Base-by-base conservation (phyloP, 2,113 vertebrate species). In the Oncorhynchus masou region DNA sequence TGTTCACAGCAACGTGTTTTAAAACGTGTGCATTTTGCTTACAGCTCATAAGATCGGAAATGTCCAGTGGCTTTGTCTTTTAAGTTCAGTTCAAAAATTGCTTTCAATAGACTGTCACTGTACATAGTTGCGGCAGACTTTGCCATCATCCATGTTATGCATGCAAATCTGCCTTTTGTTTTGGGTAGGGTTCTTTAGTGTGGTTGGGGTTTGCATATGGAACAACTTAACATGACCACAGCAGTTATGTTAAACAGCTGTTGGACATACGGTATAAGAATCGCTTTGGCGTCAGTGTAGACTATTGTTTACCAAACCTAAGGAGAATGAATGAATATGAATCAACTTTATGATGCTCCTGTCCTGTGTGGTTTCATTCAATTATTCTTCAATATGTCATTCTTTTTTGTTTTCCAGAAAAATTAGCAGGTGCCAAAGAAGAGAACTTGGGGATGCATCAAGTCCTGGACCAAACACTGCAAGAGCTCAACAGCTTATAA, bases 401-500 rank as follows among this genome's bases (percentile, higher is more conserved):
- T 73, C 73, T 51, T 68, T 75, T 31, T 69, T 27, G 57, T 60
- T 88, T 74, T 72, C 3, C 83, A 99, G 97, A 97, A 84, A 96
- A 98, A 94, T 85, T 99, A 73, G 92, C 96, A 81, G 87, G 88
- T 75, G 97, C 96, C 49, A 99, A 98, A 91, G 96, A 97, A 80
- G 97, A 98, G 86, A 98, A 97, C 74, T 68, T 96, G 87, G 93
- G 92, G 73, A 92, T 99, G 93, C 95, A 97, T 67, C 94, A 96
- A 92, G 95, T 96, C 84, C 94, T 98, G 95, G 96, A 97, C 86
- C 96, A 99, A 90, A 99, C 97, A 1, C 93, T 99, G 87, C 95
- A 93, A 1, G 97, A 98, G 86, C 95, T 99, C 71, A 97, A 97
- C 94, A 96, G 94, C 95, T 96, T 98, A 96, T 99, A 95, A 95